phyloP scores from a whole-genome alignment of 2,797 vertebrate genomes.

The Zalophus californianus region DNA sequence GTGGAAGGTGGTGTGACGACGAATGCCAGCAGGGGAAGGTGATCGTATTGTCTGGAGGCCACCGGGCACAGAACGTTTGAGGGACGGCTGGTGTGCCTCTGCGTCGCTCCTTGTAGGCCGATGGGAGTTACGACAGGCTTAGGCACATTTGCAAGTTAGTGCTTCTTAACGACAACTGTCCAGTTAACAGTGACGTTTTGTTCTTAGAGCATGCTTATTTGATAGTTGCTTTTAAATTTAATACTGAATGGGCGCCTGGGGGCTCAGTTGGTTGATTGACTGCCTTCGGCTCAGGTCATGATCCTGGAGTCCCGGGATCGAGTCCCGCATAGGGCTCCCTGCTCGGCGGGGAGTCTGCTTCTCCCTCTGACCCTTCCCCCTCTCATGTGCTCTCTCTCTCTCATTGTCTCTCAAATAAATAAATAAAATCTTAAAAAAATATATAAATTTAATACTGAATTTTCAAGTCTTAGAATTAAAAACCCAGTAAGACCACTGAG shows the following conservation, averaged over 20 bases:
- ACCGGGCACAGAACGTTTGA: no score
- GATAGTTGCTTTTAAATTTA: not conserved
- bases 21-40: not conserved
- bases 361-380: no score
- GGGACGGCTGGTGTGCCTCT: no score
- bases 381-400: no score
- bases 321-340: no score
- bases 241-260: not conserved
- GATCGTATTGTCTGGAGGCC: no score
- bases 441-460: not conserved
- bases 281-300: no score
- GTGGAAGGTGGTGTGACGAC: not conserved
- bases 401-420: no score
- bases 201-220: not conserved
- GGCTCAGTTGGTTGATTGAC: no score
- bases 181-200: not conserved
- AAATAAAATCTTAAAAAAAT: no score
- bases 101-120: not conserved
- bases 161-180: not conserved
- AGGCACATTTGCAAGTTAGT: not conserved
- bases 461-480: not conserved
- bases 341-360: no score
- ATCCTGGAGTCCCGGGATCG: no score
- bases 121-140: not conserved
- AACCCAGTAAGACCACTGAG: not conserved